Evolutionary conservation across 2,797 vertebrate species (phyloP), one percentile per base, ranked within the genome.

Genomic region (Neosilurus mollespiculum): DNA sequence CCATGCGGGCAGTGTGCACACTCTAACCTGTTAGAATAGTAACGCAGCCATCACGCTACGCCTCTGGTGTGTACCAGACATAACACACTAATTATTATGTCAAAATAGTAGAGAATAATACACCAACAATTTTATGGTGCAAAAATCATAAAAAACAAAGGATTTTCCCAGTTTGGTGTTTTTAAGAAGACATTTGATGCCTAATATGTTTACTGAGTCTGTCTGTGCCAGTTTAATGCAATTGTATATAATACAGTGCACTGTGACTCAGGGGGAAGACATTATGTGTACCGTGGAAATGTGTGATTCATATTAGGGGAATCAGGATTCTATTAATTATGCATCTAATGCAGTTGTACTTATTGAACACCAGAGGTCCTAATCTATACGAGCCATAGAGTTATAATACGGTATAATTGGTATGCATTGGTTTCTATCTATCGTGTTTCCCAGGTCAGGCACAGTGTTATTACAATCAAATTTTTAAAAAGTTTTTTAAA

Each of bases 311-410:
- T 58, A n/a, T 15, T 22, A 43, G 20, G 26, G 8, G 72, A 58
- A 58, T 78, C 34, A 24, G 58, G 10, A 43, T 49, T 24, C 58
- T 62, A n/a, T 62, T 77, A 24, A n/a, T 77, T 61, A 51, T 59
- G 10, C 6, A 61, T 15, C 20, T 77, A 43, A 43, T 61, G 20
- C 20, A 61, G 0, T 15, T 77, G 30, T 34, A 49, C 34, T 24
- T 12, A 49, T 24, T 78, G 59, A 78, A 49, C 75, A 78, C 34
- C 58, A 77, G 75, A 61, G 75, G 75, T 75, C 51, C 15, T 15
- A 73, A 26, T 18, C 53, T 75, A 12, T 24, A 54, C 70, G 24
- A 72, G 14, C 71, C 51, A 76, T 4, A 72, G 22, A 26, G n/a
- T 26, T 76, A 59, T 20, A 58, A 43, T 43, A 43, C 43, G 43